Conservation (phyloP, 2,888 invertebrate species). For the Biston stratarius region DNA sequence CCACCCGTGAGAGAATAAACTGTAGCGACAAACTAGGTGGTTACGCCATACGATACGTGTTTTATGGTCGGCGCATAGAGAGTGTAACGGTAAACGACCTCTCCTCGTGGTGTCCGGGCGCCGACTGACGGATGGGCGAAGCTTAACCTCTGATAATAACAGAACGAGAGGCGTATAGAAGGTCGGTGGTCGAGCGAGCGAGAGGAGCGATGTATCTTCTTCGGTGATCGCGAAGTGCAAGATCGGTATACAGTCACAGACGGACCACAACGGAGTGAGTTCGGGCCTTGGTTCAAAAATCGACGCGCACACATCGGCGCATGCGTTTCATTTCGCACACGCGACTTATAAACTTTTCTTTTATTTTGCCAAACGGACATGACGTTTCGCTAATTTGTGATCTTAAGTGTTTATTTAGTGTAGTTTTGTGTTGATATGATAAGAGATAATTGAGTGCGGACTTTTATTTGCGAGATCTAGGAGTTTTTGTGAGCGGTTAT, state of each 20-base stretch:
- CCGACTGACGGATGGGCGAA: constrained; percentile 84
- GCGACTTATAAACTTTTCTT: constrained; percentile 41
- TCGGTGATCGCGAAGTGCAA: constrained; percentile 84
- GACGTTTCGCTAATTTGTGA: constrained; percentile 46
- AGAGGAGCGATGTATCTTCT: constrained; percentile 79
- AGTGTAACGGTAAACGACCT: constrained; percentile 78
- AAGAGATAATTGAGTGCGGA: constrained; percentile 61
- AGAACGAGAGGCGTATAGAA: constrained; percentile 69
- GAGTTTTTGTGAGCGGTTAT: constrained; percentile 53
- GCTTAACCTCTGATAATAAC: constrained; percentile 85
- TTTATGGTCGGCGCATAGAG: constrained; percentile 72
- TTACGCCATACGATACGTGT: constrained; percentile 71
- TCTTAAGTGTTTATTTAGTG: constrained; percentile 52
- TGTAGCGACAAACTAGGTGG: constrained; percentile 66
- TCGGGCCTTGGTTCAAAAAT: constrained; percentile 76
- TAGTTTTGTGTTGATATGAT: constrained; percentile 59
- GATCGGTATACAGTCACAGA: constrained; percentile 85
- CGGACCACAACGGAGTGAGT: constrained; percentile 84
- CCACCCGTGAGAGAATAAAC: constrained; percentile 75
- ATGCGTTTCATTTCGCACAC: constrained; percentile 59
- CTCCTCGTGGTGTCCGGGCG: constrained; percentile 77
- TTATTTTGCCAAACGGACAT: constrained; percentile 48
- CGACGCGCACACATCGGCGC: constrained; percentile 77
- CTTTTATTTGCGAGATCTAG: constrained; percentile 55
- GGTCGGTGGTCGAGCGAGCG: constrained; percentile 55